Percentiles rank a stretch among this genome's conserved stretches.
phyloP scores from a whole-genome alignment of 2,797 vertebrate genomes.

The Sphenodon punctatus region DNA sequence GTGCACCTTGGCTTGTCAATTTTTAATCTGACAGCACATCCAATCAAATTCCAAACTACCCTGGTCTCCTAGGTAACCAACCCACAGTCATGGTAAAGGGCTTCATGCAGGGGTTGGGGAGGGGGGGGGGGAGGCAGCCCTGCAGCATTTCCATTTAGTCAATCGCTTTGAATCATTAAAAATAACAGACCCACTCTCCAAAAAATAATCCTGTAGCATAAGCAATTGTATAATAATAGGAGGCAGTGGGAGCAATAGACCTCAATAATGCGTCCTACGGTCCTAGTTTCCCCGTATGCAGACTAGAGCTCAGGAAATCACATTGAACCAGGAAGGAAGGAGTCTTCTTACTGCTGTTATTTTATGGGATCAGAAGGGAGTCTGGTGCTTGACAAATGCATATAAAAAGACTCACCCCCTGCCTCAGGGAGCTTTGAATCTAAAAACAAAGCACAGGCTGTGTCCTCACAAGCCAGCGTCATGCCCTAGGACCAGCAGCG shows the following conservation, averaged over 20 bases:
- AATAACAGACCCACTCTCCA: conserved; percentile 24
- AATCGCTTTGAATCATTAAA: conserved; percentile 63
- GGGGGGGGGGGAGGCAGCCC: conserved; percentile 48
- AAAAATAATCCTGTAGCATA: conserved; percentile 47
- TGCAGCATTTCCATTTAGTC: conserved; percentile 62
- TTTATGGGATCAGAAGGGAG: background rate
- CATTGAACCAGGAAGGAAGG: background rate
- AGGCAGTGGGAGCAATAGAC: background rate
- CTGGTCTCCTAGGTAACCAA: conserved; percentile 74
- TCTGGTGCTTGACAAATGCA: background rate
- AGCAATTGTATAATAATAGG: conserved; percentile 37
- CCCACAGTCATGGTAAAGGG: background rate
- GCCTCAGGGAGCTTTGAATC: background rate
- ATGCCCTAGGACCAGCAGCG: background rate
- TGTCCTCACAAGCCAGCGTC: background rate
- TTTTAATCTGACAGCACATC: conserved; percentile 30
- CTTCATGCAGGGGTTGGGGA: background rate
- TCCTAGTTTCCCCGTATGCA: too few species aligned
- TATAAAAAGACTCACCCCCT: background rate
- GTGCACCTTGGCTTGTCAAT: conserved; percentile 56
- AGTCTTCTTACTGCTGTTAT: background rate
- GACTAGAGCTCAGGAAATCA: background rate
- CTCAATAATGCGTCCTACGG: too few species aligned
- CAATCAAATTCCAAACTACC: conserved; percentile 47
- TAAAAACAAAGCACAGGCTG: background rate